These are phyloP conservation scores for Heliconius aoede DNA, from an alignment of 2,888 invertebrate species.

Conservation along the genomic window DNA sequence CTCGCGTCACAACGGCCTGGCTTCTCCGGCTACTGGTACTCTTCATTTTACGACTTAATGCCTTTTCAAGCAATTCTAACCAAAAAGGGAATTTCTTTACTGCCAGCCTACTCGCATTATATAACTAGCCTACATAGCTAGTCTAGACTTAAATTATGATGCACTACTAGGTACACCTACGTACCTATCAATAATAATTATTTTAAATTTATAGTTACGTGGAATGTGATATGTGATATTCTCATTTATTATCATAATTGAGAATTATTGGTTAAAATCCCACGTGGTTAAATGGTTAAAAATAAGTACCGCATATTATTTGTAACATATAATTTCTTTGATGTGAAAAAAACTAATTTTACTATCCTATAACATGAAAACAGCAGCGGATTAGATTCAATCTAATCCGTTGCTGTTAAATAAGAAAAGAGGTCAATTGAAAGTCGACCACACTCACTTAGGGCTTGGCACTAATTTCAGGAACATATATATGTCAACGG, in stretches of 20 bases:
- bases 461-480: too few species aligned
- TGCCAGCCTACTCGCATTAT: background rate
- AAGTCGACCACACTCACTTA: too few species aligned
- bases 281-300: background rate
- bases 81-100: conserved; percentile 9
- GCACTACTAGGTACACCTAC: too few species aligned
- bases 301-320: background rate
- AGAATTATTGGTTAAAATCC: background rate
- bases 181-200: background rate
- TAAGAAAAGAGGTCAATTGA: background rate
- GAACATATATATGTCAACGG: too few species aligned
- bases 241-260: too few species aligned
- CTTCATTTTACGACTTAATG: conserved; percentile 25
- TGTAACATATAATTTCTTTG: background rate
- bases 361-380: background rate
- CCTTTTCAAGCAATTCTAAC: conserved; percentile 5
- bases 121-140: background rate
- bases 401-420: too few species aligned
- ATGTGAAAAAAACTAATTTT: background rate
- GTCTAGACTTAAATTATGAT: background rate
- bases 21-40: conserved; percentile 17
- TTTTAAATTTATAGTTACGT: background rate
- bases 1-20: too few species aligned
- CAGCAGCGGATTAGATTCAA: background rate
- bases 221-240: too few species aligned